phyloP scores from a whole-genome alignment of 2,888 invertebrate genomes.

The Chydorus sphaericus region DNA sequence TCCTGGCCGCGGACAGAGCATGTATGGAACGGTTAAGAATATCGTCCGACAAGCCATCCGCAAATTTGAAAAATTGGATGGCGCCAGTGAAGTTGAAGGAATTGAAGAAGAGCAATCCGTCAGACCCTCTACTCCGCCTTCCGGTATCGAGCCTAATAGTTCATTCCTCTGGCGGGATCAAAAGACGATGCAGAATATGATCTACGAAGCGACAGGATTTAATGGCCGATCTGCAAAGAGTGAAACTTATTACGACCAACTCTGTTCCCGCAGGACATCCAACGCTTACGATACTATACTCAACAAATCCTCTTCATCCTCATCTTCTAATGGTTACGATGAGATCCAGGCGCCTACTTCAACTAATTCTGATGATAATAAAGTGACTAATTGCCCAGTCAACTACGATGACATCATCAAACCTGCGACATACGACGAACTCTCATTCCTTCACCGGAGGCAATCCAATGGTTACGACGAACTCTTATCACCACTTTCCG shows the following conservation, averaged over 20 bases:
- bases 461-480: conserved; percentile 16
- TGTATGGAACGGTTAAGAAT: conserved; percentile 14
- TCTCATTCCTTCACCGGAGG: conserved; percentile 4
- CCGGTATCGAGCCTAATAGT: conserved; percentile 8
- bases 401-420: conserved; percentile 20
- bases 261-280: not conserved
- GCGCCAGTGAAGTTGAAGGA: not conserved
- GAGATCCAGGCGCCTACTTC: conserved; percentile 17
- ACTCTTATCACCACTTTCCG: conserved; percentile 14
- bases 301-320: not conserved
- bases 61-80: conserved; percentile 14
- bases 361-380: not conserved
- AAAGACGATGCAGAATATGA: conserved; percentile 6
- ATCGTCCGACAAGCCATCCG: conserved; percentile 15
- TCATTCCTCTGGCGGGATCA: conserved; percentile 12
- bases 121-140: not conserved
- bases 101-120: no score
- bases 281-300: conserved; percentile 9
- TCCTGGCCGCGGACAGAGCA: not conserved
- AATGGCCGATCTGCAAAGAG: not conserved
- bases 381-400: conserved; percentile 16
- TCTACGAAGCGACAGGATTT: conserved; percentile 8
- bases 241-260: not conserved
- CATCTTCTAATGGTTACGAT: conserved; percentile 17
- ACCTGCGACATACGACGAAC: conserved; percentile 10